These are phyloP conservation scores for Pampusana beccarii DNA, from an alignment of 2,113 vertebrate species.

Conservation along the genomic window DNA sequence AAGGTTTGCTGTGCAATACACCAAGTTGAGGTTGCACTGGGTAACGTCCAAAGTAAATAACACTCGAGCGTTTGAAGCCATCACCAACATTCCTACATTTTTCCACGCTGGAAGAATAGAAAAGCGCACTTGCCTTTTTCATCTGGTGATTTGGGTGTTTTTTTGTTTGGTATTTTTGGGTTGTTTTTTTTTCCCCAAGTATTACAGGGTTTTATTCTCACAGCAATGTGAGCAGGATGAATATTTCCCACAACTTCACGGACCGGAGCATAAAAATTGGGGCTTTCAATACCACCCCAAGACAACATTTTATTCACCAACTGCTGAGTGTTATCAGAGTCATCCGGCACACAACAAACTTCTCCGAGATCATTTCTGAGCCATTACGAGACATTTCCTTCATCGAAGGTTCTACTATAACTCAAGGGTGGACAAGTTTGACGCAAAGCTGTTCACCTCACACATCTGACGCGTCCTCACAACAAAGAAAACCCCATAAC, in stretches of 20 bases:
- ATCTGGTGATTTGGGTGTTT: accelerated
- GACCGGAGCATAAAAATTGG: background rate
- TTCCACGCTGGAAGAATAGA: background rate
- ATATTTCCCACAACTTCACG: background rate
- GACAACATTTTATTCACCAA: background rate
- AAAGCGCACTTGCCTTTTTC: background rate
- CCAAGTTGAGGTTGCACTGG: conserved; percentile 22
- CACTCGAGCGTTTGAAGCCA: background rate
- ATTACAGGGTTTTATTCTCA: background rate
- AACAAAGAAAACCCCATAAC: background rate
- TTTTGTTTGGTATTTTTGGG: background rate
- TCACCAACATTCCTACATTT: conserved; percentile 41
- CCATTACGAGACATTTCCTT: too few relatives aligned
- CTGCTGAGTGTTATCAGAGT: accelerated
- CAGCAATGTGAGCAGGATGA: background rate
- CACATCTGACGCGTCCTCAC: background rate
- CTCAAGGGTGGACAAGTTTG: background rate
- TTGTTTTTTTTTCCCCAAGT: accelerated
- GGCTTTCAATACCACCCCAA: background rate
- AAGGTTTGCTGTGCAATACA: background rate
- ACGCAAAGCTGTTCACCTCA: background rate
- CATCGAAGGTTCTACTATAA: background rate
- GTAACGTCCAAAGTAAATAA: conserved; percentile 46
- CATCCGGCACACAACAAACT: background rate
- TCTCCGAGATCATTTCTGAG: background rate